Percentiles rank a stretch among this genome's conserved stretches.
Conservation (phyloP, 2,113 vertebrate species). For the Dermatemys mawii region DNA sequence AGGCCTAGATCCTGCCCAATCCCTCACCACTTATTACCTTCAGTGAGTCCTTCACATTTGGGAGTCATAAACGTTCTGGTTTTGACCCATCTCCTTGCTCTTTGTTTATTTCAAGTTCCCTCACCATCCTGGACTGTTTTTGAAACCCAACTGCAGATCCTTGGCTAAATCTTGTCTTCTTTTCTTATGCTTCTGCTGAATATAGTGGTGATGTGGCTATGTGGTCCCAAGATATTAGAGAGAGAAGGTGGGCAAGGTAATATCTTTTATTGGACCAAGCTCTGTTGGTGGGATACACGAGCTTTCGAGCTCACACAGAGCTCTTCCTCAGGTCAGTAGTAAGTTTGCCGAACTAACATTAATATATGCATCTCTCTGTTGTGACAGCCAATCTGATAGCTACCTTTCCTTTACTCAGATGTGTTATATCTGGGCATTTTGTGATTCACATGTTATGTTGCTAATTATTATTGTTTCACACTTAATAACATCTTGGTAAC, state of each 20-base stretch:
- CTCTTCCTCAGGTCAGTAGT: not conserved
- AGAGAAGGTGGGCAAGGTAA: not conserved
- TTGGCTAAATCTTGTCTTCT: not conserved
- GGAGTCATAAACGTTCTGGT: not conserved
- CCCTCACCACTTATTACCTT: not conserved
- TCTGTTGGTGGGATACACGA: not conserved
- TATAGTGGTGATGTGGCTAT: not conserved
- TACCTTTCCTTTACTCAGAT: slow-evolving; percentile 59
- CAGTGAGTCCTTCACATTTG: not conserved
- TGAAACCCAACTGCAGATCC: not conserved
- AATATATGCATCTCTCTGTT: not conserved
- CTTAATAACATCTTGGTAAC: slow-evolving; percentile 62
- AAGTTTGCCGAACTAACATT: slow-evolving; percentile 11
- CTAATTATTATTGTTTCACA: slow-evolving; percentile 69
- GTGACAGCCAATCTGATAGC: slow-evolving; percentile 1
- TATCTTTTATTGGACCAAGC: not conserved
- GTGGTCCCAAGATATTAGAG: not conserved
- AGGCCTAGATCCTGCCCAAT: not conserved
- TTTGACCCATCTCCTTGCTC: not conserved
- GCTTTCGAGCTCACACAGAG: not conserved
- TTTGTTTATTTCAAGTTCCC: not conserved
- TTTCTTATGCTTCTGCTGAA: not conserved
- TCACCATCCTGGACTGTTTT: fast-evolving
- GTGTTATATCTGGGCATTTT: not conserved
- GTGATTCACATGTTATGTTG: slow-evolving; percentile 54